Evolutionary conservation across 37 sponge, comb jelly and placozoan genomes (phyloP), one percentile per base, ranked within the genome.

Genomic region (Hormiphora californensis): DNA sequence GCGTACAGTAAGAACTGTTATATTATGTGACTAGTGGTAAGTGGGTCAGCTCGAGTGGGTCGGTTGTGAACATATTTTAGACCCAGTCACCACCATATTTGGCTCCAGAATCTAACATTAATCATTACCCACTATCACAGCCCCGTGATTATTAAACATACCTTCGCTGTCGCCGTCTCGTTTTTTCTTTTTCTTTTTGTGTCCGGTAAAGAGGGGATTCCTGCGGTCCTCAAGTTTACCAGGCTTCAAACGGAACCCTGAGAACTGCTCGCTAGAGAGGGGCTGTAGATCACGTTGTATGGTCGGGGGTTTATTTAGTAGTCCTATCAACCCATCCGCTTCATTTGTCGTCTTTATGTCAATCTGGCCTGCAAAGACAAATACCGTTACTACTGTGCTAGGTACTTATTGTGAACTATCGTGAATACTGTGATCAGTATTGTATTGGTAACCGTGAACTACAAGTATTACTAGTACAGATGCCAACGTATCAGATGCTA

Each of bases 151-250:
- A 17, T 49, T 9, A 17, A 41, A 73, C 81, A 8, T 40, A 73
- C 81, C 81, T 21, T 73, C 81, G 1, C 81, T 46, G 23, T 73
- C 81, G 17, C 23, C 81, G 25, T 73, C 81, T 40, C 23, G 40
- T 40, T 46, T 73, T 21, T 73, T 73, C 81, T 73, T 73, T 46
- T 73, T 73, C 23, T 73, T 73, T 4, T 46, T 43, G 35, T 73
- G 81, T 23, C 81, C 43, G 3, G 81, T 43, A 4, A 46, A 73
- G 0, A 73, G 35, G 9, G 81, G 1, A 41, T 33, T 73, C 25
- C 43, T 73, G 9, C 12, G 23, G 43, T 73, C 81, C 17, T 46
- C 81, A n/a, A 73, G 23, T 30, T 36, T 73, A 1, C 81, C 81
- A 36, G 81, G 81, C 25, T 73, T 43, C 25, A 73, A 33, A 4